phyloP scores from a whole-genome alignment of 2,888 invertebrate genomes.

The Rhyacophila evoluta region DNA sequence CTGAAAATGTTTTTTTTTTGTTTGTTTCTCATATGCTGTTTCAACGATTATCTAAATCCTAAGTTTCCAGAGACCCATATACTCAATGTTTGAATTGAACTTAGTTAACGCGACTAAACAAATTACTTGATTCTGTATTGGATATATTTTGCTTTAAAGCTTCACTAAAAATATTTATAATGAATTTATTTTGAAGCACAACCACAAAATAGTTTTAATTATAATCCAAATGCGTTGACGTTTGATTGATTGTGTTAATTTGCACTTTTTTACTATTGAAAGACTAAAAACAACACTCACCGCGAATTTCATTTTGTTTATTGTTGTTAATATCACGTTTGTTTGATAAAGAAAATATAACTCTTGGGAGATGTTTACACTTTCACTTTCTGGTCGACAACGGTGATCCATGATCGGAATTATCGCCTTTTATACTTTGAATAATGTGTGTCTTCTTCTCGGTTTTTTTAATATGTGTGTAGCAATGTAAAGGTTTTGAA shows the following conservation, averaged over 20 bases:
- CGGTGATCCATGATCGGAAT: conserved; percentile 46
- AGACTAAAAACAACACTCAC: conserved; percentile 54
- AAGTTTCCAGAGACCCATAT: too few species aligned
- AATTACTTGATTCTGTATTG: too few species aligned
- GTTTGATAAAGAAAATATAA: conserved; percentile 17
- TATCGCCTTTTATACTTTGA: conserved; percentile 53
- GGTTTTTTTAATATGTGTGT: conserved; percentile 35
- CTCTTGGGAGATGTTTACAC: conserved; percentile 50
- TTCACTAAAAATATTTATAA: background rate
- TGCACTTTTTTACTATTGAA: background rate
- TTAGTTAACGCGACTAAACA: too few species aligned
- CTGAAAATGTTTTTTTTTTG: too few species aligned
- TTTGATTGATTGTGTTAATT: background rate
- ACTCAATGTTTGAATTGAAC: too few species aligned
- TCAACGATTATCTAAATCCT: too few species aligned
- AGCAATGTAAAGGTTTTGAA: conserved; percentile 49
- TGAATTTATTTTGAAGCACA: background rate
- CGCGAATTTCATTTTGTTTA: conserved; percentile 55
- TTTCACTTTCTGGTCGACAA: conserved; percentile 53
- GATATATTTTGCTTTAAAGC: background rate
- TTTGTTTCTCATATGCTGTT: too few species aligned
- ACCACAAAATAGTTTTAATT: background rate
- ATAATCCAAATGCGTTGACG: background rate
- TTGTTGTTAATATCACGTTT: conserved; percentile 35
- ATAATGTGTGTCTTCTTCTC: conserved; percentile 45